Percentiles rank a stretch among this genome's conserved stretches.
phyloP scores from a whole-genome alignment of 2,888 invertebrate genomes.

The Himalopsyche tibetana region DNA sequence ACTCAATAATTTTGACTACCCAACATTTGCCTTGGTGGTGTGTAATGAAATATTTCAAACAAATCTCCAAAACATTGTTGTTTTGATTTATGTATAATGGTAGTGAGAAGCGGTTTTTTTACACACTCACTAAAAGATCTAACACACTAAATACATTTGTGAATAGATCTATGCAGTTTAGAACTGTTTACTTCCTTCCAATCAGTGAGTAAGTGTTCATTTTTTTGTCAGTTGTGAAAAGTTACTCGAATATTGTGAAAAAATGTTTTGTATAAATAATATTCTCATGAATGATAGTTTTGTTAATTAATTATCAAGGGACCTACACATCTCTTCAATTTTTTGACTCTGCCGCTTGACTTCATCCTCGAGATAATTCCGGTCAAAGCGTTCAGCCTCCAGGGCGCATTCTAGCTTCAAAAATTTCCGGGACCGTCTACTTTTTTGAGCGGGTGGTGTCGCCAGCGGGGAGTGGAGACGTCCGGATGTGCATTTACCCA shows the following conservation, averaged over 20 bases:
- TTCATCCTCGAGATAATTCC: slow-evolving; percentile 80
- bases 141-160: not conserved
- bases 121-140: not conserved
- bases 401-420: slow-evolving; percentile 77
- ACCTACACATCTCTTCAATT: slow-evolving; percentile 76
- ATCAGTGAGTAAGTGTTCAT: too few species aligned
- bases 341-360: slow-evolving; percentile 75
- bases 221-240: not conserved
- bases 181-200: not conserved
- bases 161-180: too few species aligned
- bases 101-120: not conserved
- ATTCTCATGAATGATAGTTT: not conserved
- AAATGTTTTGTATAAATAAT: not conserved
- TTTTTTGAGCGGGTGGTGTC: slow-evolving; percentile 37
- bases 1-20: too few species aligned
- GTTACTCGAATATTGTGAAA: not conserved
- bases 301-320: not conserved
- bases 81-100: not conserved
- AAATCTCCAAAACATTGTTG: too few species aligned
- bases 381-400: slow-evolving; percentile 80
- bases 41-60: too few species aligned
- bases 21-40: too few species aligned
- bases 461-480: slow-evolving; percentile 68
- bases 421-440: slow-evolving; percentile 68
- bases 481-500: slow-evolving; percentile 28